phyloP scores from a whole-genome alignment of 2,888 invertebrate genomes.

The Pachycephus smyrnensis region DNA sequence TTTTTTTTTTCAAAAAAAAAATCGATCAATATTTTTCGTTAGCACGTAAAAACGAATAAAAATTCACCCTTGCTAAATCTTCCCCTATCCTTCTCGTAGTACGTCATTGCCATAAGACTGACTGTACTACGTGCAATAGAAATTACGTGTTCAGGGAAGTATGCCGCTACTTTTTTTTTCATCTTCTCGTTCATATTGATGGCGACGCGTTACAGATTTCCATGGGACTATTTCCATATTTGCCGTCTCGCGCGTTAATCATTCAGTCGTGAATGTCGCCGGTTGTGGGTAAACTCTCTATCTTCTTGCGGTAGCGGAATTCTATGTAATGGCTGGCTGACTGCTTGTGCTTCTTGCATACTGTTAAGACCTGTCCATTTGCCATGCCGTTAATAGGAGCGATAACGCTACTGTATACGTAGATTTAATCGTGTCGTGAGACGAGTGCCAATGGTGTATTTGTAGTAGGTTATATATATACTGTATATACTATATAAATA shows the following conservation, averaged over 20 bases:
- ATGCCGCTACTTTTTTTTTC: not conserved
- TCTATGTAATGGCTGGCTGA: not conserved
- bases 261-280: not conserved
- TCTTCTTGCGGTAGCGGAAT: not conserved
- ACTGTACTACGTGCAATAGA: not conserved
- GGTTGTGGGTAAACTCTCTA: not conserved
- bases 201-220: not conserved
- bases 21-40: too few species aligned
- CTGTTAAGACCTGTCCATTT: not conserved
- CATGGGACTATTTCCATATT: not conserved
- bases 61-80: not conserved
- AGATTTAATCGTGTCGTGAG: not conserved
- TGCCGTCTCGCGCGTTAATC: not conserved
- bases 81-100: not conserved
- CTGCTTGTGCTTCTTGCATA: not conserved
- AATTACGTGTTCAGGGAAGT: not conserved
- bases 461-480: too few species aligned
- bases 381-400: not conserved
- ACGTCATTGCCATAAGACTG: not conserved
- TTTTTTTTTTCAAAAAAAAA: too few species aligned
- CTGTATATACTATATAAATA: not conserved
- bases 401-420: not conserved
- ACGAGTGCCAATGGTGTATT: not conserved
- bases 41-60: not conserved
- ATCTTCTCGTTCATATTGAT: not conserved